Percentiles rank a stretch among this genome's conserved stretches.
These are phyloP conservation scores for Dromaius novaehollandiae DNA, from an alignment of 2,113 vertebrate species.

Conservation along the genomic window DNA sequence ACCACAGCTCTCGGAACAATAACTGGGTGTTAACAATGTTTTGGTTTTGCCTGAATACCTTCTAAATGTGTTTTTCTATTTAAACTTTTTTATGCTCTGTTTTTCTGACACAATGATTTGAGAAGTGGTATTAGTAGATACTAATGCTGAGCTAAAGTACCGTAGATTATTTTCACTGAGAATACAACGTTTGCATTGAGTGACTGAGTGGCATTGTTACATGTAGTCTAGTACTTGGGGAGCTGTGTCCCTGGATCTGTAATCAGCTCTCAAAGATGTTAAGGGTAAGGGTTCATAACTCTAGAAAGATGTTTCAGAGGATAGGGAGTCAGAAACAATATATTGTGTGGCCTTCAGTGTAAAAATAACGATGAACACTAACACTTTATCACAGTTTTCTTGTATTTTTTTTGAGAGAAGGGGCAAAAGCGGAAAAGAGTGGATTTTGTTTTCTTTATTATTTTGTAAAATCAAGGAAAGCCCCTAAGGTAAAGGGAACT, in stretches of 20 bases:
- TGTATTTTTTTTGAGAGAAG: background rate
- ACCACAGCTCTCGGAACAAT: background rate
- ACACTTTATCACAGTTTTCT: background rate
- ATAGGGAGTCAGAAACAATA: background rate
- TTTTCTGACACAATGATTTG: slow-evolving; percentile 21
- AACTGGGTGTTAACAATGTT: background rate
- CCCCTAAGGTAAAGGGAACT: background rate
- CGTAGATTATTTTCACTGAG: background rate
- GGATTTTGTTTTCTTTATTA: background rate
- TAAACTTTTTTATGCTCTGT: background rate
- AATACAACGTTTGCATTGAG: background rate
- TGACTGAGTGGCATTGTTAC: background rate
- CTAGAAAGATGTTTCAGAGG: background rate
- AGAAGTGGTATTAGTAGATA: background rate
- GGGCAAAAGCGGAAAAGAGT: background rate
- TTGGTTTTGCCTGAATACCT: background rate
- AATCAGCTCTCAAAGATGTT: background rate
- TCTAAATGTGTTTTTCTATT: slow-evolving; percentile 12
- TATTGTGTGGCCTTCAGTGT: background rate
- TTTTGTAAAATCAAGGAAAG: background rate
- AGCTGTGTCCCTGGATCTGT: background rate
- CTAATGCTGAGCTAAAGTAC: background rate
- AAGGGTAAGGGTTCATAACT: background rate
- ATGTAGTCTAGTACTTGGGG: background rate
- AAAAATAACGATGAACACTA: background rate